Evolutionary conservation across 2,888 invertebrate genomes (phyloP).

Genomic region (Cancer borealis): DNA sequence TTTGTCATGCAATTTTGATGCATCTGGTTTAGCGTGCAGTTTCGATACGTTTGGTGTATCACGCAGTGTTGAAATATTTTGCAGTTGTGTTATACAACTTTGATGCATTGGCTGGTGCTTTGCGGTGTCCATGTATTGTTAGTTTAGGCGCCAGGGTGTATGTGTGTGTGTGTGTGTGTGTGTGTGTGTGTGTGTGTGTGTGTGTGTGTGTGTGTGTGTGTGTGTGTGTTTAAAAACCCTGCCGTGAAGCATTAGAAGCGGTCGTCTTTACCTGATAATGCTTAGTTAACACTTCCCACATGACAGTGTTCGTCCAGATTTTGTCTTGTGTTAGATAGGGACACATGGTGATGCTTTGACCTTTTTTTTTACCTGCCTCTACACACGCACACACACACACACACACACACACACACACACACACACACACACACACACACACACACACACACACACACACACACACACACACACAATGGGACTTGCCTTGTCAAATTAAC

Average conservation of each 20-base stretch:
- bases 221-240: too few relatives aligned
- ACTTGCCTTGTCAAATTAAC: background rate
- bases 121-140: background rate
- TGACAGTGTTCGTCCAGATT: too few relatives aligned
- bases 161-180: background rate
- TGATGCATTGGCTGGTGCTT: too few relatives aligned
- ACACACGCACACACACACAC: background rate
- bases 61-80: too few relatives aligned
- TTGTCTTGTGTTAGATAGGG: too few relatives aligned
- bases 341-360: too few relatives aligned
- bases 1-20: background rate
- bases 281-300: too few relatives aligned
- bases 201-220: background rate
- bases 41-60: too few relatives aligned
- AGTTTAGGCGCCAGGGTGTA: background rate
- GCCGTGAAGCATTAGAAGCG: too few relatives aligned
- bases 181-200: background rate
- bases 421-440: background rate
- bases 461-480: background rate
- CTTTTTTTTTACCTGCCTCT: background rate
- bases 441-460: background rate
- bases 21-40: background rate
- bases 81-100: too few relatives aligned
- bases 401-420: constrained; percentile 32
- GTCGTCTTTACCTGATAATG: too few relatives aligned